Evolutionary conservation across 2,113 vertebrate genomes (phyloP).

Genomic region (Tauraco erythrolophus): DNA sequence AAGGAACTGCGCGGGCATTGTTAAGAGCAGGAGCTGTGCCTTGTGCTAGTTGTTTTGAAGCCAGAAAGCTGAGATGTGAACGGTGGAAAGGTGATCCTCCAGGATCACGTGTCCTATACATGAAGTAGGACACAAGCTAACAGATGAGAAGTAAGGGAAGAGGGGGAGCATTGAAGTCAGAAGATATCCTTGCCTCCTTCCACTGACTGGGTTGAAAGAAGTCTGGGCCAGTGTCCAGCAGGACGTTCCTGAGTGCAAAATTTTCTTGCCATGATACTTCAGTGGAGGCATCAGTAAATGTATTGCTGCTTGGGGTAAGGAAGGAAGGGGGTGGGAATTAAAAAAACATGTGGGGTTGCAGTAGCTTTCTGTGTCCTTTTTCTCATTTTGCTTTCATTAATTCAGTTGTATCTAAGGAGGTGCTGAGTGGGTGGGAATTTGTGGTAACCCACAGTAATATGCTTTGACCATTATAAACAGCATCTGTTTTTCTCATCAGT

Average conservation of each 20-base stretch:
- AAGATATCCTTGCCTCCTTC: background rate
- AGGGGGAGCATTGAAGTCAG: background rate
- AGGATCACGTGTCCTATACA: background rate
- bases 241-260: background rate
- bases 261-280: background rate
- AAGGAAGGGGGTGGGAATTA: no score
- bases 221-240: background rate
- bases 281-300: background rate
- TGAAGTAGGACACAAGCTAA: slow-evolving; percentile 5
- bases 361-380: background rate
- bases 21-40: background rate
- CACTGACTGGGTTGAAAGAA: background rate
- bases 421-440: background rate
- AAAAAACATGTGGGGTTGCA: fast-evolving
- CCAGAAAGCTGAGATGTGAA: slow-evolving; percentile 25
- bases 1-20: background rate
- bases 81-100: slow-evolving; percentile 34
- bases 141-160: slow-evolving; percentile 23
- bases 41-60: background rate
- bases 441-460: background rate
- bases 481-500: background rate
- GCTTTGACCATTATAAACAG: background rate
- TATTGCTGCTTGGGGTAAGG: background rate
- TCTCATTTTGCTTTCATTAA: background rate
- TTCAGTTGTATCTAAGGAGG: background rate